Percentiles rank a stretch among this genome's conserved stretches.
Evolutionary conservation across 2,113 vertebrate species (phyloP).

Genomic region (Ascaphus truei): DNA sequence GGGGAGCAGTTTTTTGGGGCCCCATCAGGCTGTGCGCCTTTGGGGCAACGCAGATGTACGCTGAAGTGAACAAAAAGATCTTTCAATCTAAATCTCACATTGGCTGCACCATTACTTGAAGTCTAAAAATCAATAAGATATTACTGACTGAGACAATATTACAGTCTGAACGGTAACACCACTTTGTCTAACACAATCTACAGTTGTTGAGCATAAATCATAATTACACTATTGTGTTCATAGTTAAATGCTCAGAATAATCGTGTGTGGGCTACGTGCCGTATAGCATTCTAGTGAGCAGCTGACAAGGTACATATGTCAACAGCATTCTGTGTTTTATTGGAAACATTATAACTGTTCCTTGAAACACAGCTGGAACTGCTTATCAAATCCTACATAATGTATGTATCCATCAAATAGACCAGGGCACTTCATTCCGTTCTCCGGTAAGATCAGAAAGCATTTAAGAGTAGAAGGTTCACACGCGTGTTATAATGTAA

Average conservation of each 20-base stretch:
- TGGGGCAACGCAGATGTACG: too few species aligned
- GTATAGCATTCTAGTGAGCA: neutral
- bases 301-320: constrained; percentile 5
- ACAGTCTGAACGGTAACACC: neutral
- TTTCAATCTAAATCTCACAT: too few species aligned
- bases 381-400: neutral
- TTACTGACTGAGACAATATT: neutral
- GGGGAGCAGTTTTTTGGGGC: too few species aligned
- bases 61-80: too few species aligned
- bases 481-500: too few species aligned
- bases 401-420: neutral
- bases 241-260: neutral
- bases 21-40: too few species aligned
- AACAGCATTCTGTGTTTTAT: neutral
- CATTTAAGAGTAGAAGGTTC: too few species aligned
- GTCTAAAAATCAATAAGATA: neutral
- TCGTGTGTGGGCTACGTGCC: neutral
- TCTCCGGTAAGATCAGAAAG: too few species aligned
- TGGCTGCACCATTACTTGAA: too few species aligned
- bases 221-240: neutral
- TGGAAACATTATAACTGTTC: neutral
- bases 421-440: too few species aligned
- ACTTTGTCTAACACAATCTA: neutral
- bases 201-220: constrained; percentile 31
- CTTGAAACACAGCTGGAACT: neutral